These are phyloP conservation scores for Fragum sueziense DNA, from an alignment of 2,888 invertebrate genomes.

Conservation along the genomic window DNA sequence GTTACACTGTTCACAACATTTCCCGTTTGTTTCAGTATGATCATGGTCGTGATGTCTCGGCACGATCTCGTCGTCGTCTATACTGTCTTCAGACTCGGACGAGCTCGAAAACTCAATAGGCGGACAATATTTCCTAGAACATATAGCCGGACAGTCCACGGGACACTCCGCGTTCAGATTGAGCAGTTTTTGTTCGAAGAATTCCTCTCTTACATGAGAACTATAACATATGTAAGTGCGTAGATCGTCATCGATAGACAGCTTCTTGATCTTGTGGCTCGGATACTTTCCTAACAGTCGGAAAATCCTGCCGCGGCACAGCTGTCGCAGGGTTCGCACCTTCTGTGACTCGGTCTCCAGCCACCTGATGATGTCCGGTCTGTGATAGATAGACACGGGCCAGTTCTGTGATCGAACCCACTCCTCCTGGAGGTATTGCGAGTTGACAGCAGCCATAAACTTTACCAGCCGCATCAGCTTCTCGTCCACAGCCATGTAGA, in stretches of 20 bases:
- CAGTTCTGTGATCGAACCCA: slow-evolving; percentile 70
- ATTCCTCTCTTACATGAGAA: slow-evolving; percentile 69
- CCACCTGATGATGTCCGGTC: slow-evolving; percentile 71
- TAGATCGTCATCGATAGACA: slow-evolving; percentile 68
- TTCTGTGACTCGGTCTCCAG: slow-evolving; percentile 63
- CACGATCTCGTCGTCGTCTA: slow-evolving; percentile 55
- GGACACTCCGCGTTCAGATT: slow-evolving; percentile 72
- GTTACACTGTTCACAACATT: slow-evolving; percentile 53
- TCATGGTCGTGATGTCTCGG: slow-evolving; percentile 22
- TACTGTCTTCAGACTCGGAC: slow-evolving; percentile 66
- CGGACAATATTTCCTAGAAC: slow-evolving; percentile 70
- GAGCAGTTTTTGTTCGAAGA: slow-evolving; percentile 64
- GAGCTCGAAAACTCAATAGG: slow-evolving; percentile 74
- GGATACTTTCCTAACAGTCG: slow-evolving; percentile 68
- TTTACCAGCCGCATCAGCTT: slow-evolving; percentile 69
- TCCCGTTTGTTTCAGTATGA: slow-evolving; percentile 19
- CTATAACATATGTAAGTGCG: slow-evolving; percentile 69
- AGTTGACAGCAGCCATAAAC: slow-evolving; percentile 72
- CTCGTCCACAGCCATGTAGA: slow-evolving; percentile 73
- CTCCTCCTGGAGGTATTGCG: slow-evolving; percentile 71
- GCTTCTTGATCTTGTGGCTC: slow-evolving; percentile 63
- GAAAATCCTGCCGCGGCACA: slow-evolving; percentile 72
- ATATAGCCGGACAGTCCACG: slow-evolving; percentile 72
- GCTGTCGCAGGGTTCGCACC: slow-evolving; percentile 63
- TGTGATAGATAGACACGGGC: slow-evolving; percentile 76